Evolutionary conservation across 2,888 invertebrate genomes (phyloP), one percentile per base, ranked within the genome.

Genomic region (Philhelius pedissequus): DNA sequence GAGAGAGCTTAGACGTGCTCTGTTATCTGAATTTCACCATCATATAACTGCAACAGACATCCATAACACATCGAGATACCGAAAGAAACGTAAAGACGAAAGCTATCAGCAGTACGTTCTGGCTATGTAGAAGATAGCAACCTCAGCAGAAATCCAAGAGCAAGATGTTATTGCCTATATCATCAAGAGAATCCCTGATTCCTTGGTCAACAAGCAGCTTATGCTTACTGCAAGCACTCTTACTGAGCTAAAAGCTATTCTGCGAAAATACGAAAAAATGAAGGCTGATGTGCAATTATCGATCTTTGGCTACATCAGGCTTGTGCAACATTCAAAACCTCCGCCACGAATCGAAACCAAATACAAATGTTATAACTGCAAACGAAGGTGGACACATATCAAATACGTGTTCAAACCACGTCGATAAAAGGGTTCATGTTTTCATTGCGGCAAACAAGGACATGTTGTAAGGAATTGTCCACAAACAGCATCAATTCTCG

Each of bases 401-500:
- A n/a, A n/a, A 66, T 20, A 38, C 35, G 22, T 76, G 58, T 35
- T 48, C 60, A 13, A 76, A 60, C 69, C 69, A 13, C 76, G 52
- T 8, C 35, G 60, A 22, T 52, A 74, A 15, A 54, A 45, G 20
- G 64, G 45, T n/a, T 58, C 69, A 11, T 77, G 77, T 22, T 69
- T 60, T 54, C 30, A 13, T 8, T 77, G 77, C 32, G 54, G 70
- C 20, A n/a, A 54, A 43, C 54, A 30, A 22, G 77, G 70, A 6
- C 70, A 77, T n/a, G 13, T 62, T 11, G 32, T 43, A 20, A 54
- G 18, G 9, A 18, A 69, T 54, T 77, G 71, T 18, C 45, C 62
- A 8, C 43, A 78, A 25, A 56, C 32, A 20, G 35, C 56, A 27
- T 27, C 27, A 5, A 5, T 27, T 27, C 27, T 25, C n/a, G n/a